These are phyloP conservation scores for Drosophila lini DNA, from an alignment of 1,140 invertebrate species.

Conservation along the genomic window DNA sequence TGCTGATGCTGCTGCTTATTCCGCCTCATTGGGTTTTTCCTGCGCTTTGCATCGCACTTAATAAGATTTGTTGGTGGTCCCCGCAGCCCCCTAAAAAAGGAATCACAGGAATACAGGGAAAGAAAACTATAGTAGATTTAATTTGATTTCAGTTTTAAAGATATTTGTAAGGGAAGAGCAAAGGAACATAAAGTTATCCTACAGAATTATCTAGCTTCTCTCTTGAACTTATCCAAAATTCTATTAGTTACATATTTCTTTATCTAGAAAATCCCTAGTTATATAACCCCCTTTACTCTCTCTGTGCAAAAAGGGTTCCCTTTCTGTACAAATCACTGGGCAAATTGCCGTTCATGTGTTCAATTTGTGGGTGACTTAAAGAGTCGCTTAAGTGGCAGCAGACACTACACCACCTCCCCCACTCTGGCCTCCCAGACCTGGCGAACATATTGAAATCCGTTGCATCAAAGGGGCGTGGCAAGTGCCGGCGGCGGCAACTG, in stretches of 20 bases:
- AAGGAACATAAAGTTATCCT: background rate
- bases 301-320: background rate
- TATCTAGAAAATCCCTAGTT: background rate
- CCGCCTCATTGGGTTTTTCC: slow-evolving; percentile 62
- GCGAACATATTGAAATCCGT: slow-evolving; percentile 35
- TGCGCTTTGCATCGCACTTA: slow-evolving; percentile 43
- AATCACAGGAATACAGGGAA: slow-evolving; percentile 1
- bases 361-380: slow-evolving; percentile 48
- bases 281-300: background rate
- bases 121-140: background rate
- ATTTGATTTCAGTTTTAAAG: background rate
- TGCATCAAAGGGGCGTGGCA: slow-evolving; percentile 55
- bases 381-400: slow-evolving; percentile 1
- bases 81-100: background rate
- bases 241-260: too few species aligned
- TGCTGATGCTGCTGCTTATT: slow-evolving; percentile 55
- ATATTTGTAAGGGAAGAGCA: background rate
- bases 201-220: background rate
- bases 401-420: background rate
- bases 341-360: slow-evolving; percentile 32
- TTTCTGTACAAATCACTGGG: slow-evolving; percentile 13
- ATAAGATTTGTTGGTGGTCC: slow-evolving; percentile 47
- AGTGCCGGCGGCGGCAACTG: slow-evolving; percentile 9
- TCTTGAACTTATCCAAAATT: background rate
- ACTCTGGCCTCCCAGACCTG: background rate